phyloP scores from a whole-genome alignment of 2,113 vertebrate genomes.

The Cnemophilus loriae region DNA sequence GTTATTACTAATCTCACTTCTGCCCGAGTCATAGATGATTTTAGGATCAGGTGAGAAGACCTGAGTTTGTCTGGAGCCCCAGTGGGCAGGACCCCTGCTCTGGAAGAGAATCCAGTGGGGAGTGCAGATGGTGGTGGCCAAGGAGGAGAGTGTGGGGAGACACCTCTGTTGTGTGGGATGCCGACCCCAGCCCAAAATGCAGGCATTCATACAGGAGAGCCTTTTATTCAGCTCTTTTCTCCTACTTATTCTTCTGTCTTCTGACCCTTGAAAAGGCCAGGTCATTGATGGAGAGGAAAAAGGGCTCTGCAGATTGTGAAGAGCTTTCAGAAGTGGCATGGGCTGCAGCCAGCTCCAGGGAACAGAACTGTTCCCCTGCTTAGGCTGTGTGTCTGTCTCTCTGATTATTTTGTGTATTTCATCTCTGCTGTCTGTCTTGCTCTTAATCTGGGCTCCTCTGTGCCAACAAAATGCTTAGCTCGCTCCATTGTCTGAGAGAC shows the following conservation, averaged over 20 bases:
- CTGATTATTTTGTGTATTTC: conserved; percentile 59
- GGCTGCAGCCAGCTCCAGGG: not conserved
- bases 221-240: not conserved
- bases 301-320: not conserved
- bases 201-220: not conserved
- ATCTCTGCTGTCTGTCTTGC: conserved; percentile 50
- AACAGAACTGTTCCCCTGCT: not conserved
- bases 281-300: not conserved
- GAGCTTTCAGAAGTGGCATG: not conserved
- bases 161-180: not conserved
- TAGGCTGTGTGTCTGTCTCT: conserved; percentile 15
- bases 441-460: conserved; percentile 55
- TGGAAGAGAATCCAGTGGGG: not conserved
- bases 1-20: not conserved
- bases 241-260: not conserved
- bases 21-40: not conserved
- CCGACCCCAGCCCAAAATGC: not conserved
- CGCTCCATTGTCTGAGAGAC: conserved; percentile 61
- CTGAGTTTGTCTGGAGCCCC: not conserved
- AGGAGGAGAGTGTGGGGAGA: not conserved
- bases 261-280: conserved; percentile 31
- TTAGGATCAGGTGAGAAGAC: not conserved
- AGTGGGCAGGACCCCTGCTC: not conserved
- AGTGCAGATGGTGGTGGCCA: not conserved
- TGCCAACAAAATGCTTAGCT: conserved; percentile 61